Evolutionary conservation across 2,797 vertebrate species (phyloP), one percentile per base, ranked within the genome.

Genomic region (Vireo griseus): DNA sequence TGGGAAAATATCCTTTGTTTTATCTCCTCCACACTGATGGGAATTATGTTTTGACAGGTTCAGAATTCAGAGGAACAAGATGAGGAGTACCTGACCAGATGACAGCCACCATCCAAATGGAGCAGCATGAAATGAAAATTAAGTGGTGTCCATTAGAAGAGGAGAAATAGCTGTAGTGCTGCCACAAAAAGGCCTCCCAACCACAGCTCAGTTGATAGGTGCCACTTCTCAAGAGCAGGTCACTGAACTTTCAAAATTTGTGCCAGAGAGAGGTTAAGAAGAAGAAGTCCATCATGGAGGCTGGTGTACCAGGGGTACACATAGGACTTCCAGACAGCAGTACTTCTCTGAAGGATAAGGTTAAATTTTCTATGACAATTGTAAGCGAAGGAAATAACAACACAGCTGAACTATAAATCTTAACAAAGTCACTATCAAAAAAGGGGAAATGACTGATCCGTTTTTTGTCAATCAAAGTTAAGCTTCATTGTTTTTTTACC

Each of bases 391-490:
- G 10, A 92, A 93, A 86, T 58, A 31, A 61, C 63, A 71, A 62
- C 25, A 26, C 21, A 74, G 6, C 13, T 61, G 33, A 94, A 63
- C n/a, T 91, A 52, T 84, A 74, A 96, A 82, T 90, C 59, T 87
- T 47, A 58, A 25, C 58, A 58, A 92, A 93, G 19, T 59, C 54
- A 55, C 82, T 87, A 84, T 58, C 59, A 69, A 90, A 92, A 88
- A 82, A 69, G 18, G n/a, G 48, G 59, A 86, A 91, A 95, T 25
- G 33, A 68, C 44, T 87, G 65, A 86, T 54, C 52, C 0, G 0
- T 35, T 93, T 93, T 97, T 90, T 72, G 50, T 63, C 94, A 91
- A 92, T 95, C 83, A 92, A 92, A 95, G 65, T 61, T 95, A 89
- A 92, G 61, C 71, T 95, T 90, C 83, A 77, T 58, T 86, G 55